Conservation (phyloP, 2,797 vertebrate species). For the Spinibarbus caldwelli region DNA sequence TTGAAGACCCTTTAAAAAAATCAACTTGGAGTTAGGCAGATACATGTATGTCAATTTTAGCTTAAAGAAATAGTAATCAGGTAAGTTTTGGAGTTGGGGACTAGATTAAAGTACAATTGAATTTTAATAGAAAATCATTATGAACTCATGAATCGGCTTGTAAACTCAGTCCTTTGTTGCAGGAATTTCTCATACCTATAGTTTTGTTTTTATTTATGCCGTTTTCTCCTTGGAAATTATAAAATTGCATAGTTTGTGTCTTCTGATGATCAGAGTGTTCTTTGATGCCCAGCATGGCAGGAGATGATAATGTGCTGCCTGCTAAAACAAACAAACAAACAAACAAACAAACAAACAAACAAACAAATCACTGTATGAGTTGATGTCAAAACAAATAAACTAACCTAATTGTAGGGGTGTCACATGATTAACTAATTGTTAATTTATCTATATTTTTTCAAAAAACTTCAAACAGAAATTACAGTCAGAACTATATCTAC, state of each 20-base stretch:
- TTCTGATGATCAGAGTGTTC: constrained; percentile 92
- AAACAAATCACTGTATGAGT: background rate
- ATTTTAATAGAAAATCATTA: background rate
- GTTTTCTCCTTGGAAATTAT: constrained; percentile 91
- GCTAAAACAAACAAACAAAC: constrained; percentile 73
- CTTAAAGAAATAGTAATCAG: background rate
- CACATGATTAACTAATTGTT: no score
- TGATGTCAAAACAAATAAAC: background rate
- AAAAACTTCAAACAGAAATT: no score
- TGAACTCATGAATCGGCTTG: background rate
- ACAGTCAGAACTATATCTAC: no score
- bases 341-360: background rate
- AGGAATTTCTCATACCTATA: constrained; percentile 80
- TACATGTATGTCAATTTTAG: background rate
- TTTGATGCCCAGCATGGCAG: constrained; percentile 91
- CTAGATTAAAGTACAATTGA: background rate
- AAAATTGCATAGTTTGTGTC: constrained; percentile 96
- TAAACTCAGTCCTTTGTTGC: background rate
- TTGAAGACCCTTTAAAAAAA: constrained; percentile 86
- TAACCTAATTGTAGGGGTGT: no score
- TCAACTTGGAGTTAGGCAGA: background rate
- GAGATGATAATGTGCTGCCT: constrained; percentile 94
- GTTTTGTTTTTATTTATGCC: constrained; percentile 89
- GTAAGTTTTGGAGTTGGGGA: no score
- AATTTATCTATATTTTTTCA: no score